These are phyloP conservation scores for Bombylius major DNA, from an alignment of 2,888 invertebrate genomes.

Conservation along the genomic window DNA sequence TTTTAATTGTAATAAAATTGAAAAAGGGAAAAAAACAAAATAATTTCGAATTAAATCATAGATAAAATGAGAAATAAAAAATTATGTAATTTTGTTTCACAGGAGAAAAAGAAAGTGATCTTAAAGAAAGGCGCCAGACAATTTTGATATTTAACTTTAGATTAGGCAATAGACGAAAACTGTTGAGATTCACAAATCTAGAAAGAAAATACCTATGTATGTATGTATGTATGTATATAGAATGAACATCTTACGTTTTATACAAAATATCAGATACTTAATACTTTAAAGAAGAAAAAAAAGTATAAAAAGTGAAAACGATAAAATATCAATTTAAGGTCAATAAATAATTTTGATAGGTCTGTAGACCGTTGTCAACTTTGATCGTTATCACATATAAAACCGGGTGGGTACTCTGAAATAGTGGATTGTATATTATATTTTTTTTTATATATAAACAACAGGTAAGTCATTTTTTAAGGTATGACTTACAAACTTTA, in stretches of 20 bases:
- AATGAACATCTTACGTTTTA: too few species aligned
- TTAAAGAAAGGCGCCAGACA: constrained; percentile 4
- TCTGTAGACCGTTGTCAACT: constrained; percentile 16
- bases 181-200: too few species aligned
- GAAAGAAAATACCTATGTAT: too few species aligned
- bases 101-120: background rate
- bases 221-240: too few species aligned
- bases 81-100: too few species aligned
- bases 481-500: too few species aligned
- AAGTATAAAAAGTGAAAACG: background rate
- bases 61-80: too few species aligned
- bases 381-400: constrained; percentile 5
- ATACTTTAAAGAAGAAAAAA: too few species aligned
- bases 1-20: too few species aligned
- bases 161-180: background rate
- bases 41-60: background rate
- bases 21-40: background rate
- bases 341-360: constrained; percentile 21
- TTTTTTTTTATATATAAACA: too few species aligned
- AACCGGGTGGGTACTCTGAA: background rate
- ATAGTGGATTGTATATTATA: constrained; percentile 1
- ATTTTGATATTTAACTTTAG: background rate
- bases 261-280: too few species aligned
- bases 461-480: too few species aligned
- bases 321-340: constrained; percentile 18